Evolutionary conservation across 2,113 vertebrate species (phyloP).

Genomic region (Anguilla rostrata): DNA sequence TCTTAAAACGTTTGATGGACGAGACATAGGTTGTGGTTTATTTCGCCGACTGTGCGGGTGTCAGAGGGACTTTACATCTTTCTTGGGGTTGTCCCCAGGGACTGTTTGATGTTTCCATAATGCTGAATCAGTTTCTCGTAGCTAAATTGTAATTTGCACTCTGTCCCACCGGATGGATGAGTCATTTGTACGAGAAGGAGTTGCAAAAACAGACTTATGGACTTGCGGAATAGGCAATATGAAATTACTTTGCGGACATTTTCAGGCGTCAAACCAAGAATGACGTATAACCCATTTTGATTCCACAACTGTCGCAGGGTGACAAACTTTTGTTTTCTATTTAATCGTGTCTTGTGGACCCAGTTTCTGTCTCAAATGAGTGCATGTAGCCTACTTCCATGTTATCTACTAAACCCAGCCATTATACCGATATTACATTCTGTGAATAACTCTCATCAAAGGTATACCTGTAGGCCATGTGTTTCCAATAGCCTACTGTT

Average conservation of each 20-base stretch:
- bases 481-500: no score
- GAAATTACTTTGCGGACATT: not conserved
- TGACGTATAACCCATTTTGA: not conserved
- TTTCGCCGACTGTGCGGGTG: not conserved
- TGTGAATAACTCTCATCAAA: not conserved
- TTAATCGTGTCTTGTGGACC: not conserved
- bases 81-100: not conserved
- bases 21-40: not conserved
- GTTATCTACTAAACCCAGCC: not conserved
- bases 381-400: not conserved
- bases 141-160: not conserved
- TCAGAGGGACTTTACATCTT: not conserved
- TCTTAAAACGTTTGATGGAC: not conserved
- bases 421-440: not conserved
- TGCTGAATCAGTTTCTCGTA: not conserved
- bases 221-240: not conserved
- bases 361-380: not conserved
- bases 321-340: not conserved
- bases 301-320: not conserved
- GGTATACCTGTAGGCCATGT: no score
- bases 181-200: not conserved
- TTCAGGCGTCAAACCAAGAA: not conserved
- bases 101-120: not conserved
- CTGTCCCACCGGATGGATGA: not conserved
- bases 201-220: not conserved